Base-by-base conservation (phyloP, 2,113 vertebrate species). In the Aplodontia rufa region DNA sequence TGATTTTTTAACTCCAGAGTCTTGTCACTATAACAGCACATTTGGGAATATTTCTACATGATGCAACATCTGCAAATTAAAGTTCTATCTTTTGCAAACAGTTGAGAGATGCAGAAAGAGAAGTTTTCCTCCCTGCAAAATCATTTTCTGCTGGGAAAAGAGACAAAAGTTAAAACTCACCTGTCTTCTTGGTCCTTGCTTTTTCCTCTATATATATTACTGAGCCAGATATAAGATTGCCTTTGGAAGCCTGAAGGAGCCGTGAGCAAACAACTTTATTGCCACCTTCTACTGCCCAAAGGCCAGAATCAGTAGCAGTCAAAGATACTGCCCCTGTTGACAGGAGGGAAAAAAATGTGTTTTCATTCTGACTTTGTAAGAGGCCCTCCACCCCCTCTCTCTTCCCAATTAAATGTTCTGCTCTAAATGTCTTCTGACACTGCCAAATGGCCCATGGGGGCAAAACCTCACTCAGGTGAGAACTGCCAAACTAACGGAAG, bases 201-300 rank as follows among this genome's bases (percentile, higher is more conserved):
- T 99, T 99, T 22, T 98, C 93, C 66, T 99, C 98, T 86, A 99
- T 96, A 17, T 98, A 98, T 3, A 99, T 98, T 13, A 99, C 99
- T 0, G 97, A 99, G 37, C 98, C 99, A 0, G 98, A 40, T 96
- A 99, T 98, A 45, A 99, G 98, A 12, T 99, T 98, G 5, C 99
- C 99, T 97, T 99, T 99, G 92, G 99, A 99, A 87, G 99, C 91
- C 71, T 98, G 99, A 51, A 99, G 96, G 32, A 99, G 99, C 20
- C 99, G 99, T 0, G 97, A 98, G 78, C 99, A 99, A 60, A 99
- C 98, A 0, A 98, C 98, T 91, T 99, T 99, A 97, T 99, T 99
- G 0, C 99, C 99, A 32, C 99, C 99, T 96, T 99, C 99, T 53
- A 99, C 98, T 0, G 99, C 98, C 99, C 99, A 99, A 71, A 99